Conservation (phyloP, 2,888 invertebrate species). For the Acleris sparsana region DNA sequence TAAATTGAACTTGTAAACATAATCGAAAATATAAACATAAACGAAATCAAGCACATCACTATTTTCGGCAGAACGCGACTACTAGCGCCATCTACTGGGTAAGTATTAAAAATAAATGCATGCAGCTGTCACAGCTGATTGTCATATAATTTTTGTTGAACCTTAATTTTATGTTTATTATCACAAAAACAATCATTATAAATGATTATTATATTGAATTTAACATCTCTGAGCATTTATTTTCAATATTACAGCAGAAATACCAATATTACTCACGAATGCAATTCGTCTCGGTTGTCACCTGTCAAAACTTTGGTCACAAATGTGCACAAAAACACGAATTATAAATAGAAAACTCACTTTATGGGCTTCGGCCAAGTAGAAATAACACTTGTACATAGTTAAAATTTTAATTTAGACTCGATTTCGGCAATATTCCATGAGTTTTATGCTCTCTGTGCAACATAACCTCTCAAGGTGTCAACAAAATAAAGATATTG, state of each 20-base stretch:
- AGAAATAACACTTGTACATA: slow-evolving; percentile 44
- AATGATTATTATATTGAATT: not conserved
- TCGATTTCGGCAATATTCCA: slow-evolving; percentile 76
- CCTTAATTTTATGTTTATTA: slow-evolving; percentile 1
- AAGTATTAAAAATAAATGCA: not conserved
- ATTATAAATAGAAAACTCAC: slow-evolving; percentile 53
- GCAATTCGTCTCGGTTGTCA: slow-evolving; percentile 69
- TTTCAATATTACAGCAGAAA: not conserved
- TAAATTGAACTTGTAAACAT: too few relatives aligned
- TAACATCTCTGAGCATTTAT: not conserved
- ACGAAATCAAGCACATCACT: slow-evolving; percentile 25
- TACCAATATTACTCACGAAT: slow-evolving; percentile 54
- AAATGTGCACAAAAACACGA: slow-evolving; percentile 76
- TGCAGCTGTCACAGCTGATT: slow-evolving; percentile 34
- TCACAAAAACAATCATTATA: not conserved
- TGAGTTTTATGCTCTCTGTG: slow-evolving; percentile 42
- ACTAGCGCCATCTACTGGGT: slow-evolving; percentile 36
- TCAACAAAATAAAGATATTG: slow-evolving; percentile 43
- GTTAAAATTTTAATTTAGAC: slow-evolving; percentile 55
- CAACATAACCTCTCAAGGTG: slow-evolving; percentile 67
- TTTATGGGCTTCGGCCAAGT: slow-evolving; percentile 40
- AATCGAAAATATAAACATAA: not conserved
- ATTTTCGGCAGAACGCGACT: slow-evolving; percentile 14
- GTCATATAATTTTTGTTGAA: slow-evolving; percentile 40
- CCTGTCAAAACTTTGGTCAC: slow-evolving; percentile 78